Evolutionary conservation across 2,113 vertebrate genomes (phyloP), one percentile per base, ranked within the genome.

Genomic region (Sula dactylatra): DNA sequence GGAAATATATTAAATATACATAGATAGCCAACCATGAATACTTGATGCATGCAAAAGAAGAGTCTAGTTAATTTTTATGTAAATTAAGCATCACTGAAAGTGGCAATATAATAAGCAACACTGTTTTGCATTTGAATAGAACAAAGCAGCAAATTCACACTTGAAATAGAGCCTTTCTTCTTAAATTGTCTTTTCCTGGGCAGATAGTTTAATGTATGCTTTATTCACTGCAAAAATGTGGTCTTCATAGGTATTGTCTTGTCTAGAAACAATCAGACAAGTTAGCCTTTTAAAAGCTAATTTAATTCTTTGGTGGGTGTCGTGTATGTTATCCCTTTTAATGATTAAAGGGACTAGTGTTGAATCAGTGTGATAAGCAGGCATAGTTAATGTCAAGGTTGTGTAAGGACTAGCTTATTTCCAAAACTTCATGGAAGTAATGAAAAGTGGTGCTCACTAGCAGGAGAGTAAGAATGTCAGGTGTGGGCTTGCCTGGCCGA

Each of bases 1-100:
- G 96, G 96, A 98, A 98, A 97, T 97, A 86, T 85, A 98, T 98
- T 97, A 98, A 98, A 98, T 97, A 97, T 98, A 96, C 92, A 97
- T 97, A 95, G 86, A 94, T 91, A 93, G 88, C 80, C 96, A 86
- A 94, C 54, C 81, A 78, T 94, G 82, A 96, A 96, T 97, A 95
- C 80, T 95, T 96, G 76, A 97, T 97, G 87, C 82, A 86, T 96
- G 76, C 83, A 93, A 78, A 97, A 86, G 77, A 79, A 88, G 44
- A 88, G 73, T 82, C 95, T 87, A 89, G 36, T 97, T 97, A 96
- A 91, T 94, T 97, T 98, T 98, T 97, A 93, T 90, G 93, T 58
- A 94, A 97, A 96, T 93, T 67, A 90, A 94, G 82, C 70, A 93
- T 66, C 72, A 26, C 86, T 88, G 25, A 87, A 93, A 67, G 40